Conservation (phyloP, 53 echinoderm and acorn worm genomes). For the Henricia sp. region DNA sequence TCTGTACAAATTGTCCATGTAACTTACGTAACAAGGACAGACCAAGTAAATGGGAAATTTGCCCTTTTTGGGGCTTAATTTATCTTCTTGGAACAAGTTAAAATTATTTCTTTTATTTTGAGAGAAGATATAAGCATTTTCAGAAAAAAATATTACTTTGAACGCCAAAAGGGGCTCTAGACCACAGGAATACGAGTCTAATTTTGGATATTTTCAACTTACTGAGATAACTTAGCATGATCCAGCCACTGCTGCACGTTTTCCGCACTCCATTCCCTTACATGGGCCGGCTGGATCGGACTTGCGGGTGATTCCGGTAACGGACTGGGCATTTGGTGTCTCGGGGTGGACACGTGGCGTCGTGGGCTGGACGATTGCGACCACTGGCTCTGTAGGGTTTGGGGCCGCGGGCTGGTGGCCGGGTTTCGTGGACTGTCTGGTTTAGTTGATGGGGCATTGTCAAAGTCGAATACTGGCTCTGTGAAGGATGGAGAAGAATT, state of each 20-base stretch:
- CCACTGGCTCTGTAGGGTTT: conserved; percentile 7
- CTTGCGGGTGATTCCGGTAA: conserved; percentile 28
- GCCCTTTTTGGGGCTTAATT: too few relatives aligned
- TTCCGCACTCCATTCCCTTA: conserved; percentile 68
- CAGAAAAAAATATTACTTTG: too few relatives aligned
- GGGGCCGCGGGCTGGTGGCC: conserved; percentile 9
- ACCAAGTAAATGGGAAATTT: too few relatives aligned
- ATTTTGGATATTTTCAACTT: not conserved
- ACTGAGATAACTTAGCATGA: conserved; percentile 36
- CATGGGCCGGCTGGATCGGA: conserved; percentile 31
- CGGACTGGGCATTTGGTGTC: conserved; percentile 42
- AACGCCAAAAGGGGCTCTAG: too few relatives aligned
- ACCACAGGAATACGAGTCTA: too few relatives aligned
- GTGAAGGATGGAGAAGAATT: too few relatives aligned
- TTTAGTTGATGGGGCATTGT: not conserved
- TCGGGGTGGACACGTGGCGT: conserved; percentile 40
- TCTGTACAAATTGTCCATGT: too few relatives aligned
- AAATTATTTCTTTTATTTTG: too few relatives aligned
- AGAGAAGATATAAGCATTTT: too few relatives aligned
- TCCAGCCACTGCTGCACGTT: conserved; percentile 75
- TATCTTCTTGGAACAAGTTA: too few relatives aligned
- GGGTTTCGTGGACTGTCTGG: not conserved
- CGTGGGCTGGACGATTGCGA: conserved; percentile 27
- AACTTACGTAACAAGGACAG: too few relatives aligned
- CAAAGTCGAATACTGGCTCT: conserved; percentile 50